These are phyloP conservation scores for Mythimna impura DNA, from an alignment of 2,888 invertebrate species.

Conservation along the genomic window DNA sequence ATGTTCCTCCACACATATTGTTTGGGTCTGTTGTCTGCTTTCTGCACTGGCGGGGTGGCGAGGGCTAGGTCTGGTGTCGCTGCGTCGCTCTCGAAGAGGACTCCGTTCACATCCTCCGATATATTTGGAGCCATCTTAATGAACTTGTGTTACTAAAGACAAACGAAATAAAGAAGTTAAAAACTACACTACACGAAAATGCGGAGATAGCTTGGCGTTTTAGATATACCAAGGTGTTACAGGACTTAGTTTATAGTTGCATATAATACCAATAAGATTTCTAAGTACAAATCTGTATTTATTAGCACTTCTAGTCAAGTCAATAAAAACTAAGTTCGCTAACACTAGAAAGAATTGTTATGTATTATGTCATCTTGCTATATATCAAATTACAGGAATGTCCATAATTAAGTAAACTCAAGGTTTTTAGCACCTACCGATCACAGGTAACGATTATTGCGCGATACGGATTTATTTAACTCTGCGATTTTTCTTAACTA, in stretches of 20 bases:
- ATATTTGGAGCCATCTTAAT: slow-evolving; percentile 84
- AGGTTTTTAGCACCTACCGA: slow-evolving; percentile 26
- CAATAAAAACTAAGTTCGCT: neutral
- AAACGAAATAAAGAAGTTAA: slow-evolving; percentile 21
- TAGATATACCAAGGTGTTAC: neutral
- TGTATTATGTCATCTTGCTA: neutral
- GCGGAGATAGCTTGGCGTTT: neutral
- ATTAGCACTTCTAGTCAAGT: neutral
- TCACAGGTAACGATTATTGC: slow-evolving; percentile 12
- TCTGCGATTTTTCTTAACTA: slow-evolving; percentile 13
- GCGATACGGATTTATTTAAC: slow-evolving; percentile 10
- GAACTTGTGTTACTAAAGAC: slow-evolving; percentile 49
- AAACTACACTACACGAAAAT: neutral
- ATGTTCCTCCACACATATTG: slow-evolving; percentile 96
- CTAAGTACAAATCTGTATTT: neutral
- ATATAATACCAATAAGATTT: too few relatives aligned
- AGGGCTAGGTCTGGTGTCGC: slow-evolving; percentile 86
- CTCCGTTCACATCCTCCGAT: slow-evolving; percentile 83
- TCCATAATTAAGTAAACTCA: slow-evolving; percentile 14
- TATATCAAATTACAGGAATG: neutral
- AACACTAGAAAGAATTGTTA: neutral
- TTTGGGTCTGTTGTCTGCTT: slow-evolving; percentile 90
- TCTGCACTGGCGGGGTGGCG: slow-evolving; percentile 78
- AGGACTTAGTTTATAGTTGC: neutral
- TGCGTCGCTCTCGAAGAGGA: slow-evolving; percentile 87